Conservation (phyloP, 2,113 vertebrate genomes). For the Mesitornis unicolor region DNA sequence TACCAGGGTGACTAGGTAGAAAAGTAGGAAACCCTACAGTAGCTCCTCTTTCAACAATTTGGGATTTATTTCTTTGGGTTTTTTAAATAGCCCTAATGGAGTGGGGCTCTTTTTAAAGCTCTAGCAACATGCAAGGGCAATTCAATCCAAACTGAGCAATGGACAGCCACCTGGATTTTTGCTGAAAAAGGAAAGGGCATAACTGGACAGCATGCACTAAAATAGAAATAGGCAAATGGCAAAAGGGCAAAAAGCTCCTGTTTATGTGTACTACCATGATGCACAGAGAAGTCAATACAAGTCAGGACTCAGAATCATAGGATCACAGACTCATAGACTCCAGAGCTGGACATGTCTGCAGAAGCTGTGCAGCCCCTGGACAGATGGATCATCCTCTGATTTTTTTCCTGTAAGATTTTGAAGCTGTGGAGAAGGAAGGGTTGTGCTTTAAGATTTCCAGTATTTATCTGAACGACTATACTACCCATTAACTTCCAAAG, state of each 20-base stretch:
- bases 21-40: background rate
- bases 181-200: background rate
- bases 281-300: background rate
- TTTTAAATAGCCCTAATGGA: background rate
- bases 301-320: no score
- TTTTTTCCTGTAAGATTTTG: background rate
- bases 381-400: background rate
- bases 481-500: background rate
- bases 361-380: background rate
- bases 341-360: no score
- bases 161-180: background rate
- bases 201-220: background rate
- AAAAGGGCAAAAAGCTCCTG: background rate
- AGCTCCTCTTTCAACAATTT: background rate
- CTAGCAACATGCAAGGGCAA: rapidly evolving
- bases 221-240: background rate
- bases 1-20: background rate
- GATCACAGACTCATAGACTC: no score
- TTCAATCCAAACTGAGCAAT: background rate
- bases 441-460: background rate
- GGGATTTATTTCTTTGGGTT: background rate
- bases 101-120: background rate
- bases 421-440: background rate
- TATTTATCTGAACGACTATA: background rate
- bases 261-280: background rate